A percentile compares a stretch with the other conserved stretches of the same genome.
Conservation (phyloP, 2,888 invertebrate species). For the Ormyrus rosae region DNA sequence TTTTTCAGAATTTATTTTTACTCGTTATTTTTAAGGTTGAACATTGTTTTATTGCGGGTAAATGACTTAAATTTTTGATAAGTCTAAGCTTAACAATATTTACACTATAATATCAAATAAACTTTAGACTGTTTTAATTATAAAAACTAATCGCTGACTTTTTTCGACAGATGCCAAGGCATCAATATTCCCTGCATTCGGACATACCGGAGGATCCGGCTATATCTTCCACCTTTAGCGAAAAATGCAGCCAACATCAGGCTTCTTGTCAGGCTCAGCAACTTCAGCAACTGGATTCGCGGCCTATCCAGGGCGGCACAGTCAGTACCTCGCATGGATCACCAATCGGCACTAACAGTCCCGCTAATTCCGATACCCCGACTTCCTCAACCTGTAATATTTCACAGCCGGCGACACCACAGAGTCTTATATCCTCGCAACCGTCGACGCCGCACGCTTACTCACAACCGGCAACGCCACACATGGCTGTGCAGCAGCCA, state of each 20-base stretch:
- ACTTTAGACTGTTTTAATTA: neutral
- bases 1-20: too few relatives aligned
- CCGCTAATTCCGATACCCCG: slow-evolving; percentile 77
- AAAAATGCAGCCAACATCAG: slow-evolving; percentile 74
- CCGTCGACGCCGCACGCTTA: slow-evolving; percentile 72
- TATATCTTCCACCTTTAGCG: slow-evolving; percentile 83
- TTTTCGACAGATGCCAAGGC: slow-evolving; percentile 46
- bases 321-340: slow-evolving; percentile 90
- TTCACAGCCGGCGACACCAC: slow-evolving; percentile 72
- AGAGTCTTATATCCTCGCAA: slow-evolving; percentile 71
- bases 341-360: slow-evolving; percentile 79
- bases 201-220: slow-evolving; percentile 78
- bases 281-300: slow-evolving; percentile 78
- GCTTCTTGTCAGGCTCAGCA: slow-evolving; percentile 61
- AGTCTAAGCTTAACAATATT: neutral
- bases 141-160: neutral
- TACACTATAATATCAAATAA: neutral
- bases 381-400: slow-evolving; percentile 68
- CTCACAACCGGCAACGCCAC: slow-evolving; percentile 72
- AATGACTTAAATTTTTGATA: neutral
- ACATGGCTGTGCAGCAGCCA: slow-evolving; percentile 64
- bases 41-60: neutral
- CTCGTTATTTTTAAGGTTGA: too few relatives aligned
- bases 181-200: slow-evolving; percentile 67
- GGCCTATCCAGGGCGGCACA: slow-evolving; percentile 90